Base-by-base conservation (phyloP, 2,797 vertebrate genomes). In the Cossypha heuglini region DNA sequence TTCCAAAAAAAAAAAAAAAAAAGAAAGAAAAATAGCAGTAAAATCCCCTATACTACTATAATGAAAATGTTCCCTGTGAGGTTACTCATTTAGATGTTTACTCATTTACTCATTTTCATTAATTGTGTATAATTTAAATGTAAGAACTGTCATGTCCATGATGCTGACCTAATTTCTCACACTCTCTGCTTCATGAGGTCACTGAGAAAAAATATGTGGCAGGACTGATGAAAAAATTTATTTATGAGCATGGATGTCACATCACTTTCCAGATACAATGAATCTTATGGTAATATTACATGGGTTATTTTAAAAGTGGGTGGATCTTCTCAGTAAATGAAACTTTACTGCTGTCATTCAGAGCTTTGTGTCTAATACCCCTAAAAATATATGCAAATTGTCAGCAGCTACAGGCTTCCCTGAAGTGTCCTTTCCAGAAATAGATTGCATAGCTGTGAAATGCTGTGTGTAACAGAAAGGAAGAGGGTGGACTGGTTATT, bases 401-500 rank as follows among this genome's bases (percentile, higher is more conserved):
- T 59, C 43, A 88, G 73, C 49, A 88, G 62, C 66, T 84, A 29
- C 25, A 77, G 54, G 16, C 45, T 90, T 80, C 51, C 54, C 73
- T 86, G 49, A 20, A 62, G 29, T 72, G 73, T 72, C 46, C 63
- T 90, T 94, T 88, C 83, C 91, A 84, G 74, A 94, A 96, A 88
- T 52, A 86, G 4, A 12, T 22, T 31, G 26, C 29, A 10, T 49
- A 33, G 33, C n/a, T 40, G 48, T 5, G 55, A 59, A 84, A 55
- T 57, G 17, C 48, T 62, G 1, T 2, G 6, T 33, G 19, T 63
- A 79, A 73, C 1, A 2, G 69, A 78, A 76, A 76, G 40, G 11
- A 73, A 78, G 6, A 35, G 37, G 19, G 12, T 58, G 55, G 40
- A 35, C 29, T 73, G 21, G 11, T 52, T 66, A 52, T 73, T 52